Percentiles rank a stretch among this genome's conserved stretches.
Conservation (phyloP, 2,888 invertebrate genomes). For the Drosophila flavopinicola region DNA sequence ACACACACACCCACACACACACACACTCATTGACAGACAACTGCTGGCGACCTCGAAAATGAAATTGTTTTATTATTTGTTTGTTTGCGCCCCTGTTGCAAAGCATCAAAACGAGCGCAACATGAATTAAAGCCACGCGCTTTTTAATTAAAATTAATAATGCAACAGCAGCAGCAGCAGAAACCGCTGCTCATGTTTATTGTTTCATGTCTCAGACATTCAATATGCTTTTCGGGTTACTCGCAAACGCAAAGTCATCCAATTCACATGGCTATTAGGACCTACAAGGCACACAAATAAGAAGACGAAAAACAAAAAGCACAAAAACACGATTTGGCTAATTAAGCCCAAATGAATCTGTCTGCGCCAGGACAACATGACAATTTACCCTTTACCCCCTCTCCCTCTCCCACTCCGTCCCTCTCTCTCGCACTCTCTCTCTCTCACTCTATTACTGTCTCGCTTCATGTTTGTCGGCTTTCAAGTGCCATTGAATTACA, state of each 20-base stretch:
- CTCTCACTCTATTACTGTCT: too few species aligned
- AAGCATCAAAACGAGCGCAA: constrained; percentile 14
- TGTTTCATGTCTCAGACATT: constrained; percentile 4
- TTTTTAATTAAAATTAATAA: constrained; percentile 63
- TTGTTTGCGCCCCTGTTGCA: constrained; percentile 45
- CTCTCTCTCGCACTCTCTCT: not conserved
- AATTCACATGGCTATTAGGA: not conserved
- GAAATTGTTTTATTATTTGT: constrained; percentile 59
- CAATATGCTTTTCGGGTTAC: not conserved
- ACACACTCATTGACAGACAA: constrained; percentile 19
- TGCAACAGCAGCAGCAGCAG: not conserved
- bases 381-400: constrained; percentile 13
- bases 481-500: constrained; percentile 35
- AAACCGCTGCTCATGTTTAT: constrained; percentile 1
- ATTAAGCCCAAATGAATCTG: constrained; percentile 19
- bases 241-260: not conserved
- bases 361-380: not conserved
- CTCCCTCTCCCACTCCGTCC: not conserved
- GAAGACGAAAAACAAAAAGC: constrained; percentile 1
- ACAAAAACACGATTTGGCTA: constrained; percentile 27
- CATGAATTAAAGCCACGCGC: constrained; percentile 33
- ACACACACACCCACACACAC: not conserved
- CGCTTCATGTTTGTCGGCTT: too few species aligned
- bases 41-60: constrained; percentile 30
- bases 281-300: not conserved